phyloP scores from a whole-genome alignment of 2,113 vertebrate genomes.

The Sinocyclocheilus anshuiensis region DNA sequence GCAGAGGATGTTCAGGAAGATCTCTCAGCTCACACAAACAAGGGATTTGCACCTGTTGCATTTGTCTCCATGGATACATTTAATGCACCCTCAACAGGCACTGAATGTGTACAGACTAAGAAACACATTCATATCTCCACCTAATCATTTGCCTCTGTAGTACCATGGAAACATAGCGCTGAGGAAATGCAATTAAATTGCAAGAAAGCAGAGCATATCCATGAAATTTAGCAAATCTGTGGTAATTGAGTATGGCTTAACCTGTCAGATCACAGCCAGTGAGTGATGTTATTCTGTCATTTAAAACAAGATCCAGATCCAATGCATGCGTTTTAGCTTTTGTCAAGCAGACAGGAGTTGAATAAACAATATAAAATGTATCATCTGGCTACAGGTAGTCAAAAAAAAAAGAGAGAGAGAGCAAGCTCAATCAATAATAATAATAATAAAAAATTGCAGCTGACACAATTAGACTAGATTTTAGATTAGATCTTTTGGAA shows the following conservation, averaged over 20 bases:
- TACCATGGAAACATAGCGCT: constrained; percentile 28
- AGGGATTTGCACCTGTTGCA: constrained; percentile 51
- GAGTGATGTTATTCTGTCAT: neutral
- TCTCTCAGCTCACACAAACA: constrained; percentile 29
- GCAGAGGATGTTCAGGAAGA: constrained; percentile 37
- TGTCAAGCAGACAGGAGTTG: neutral
- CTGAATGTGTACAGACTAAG: neutral
- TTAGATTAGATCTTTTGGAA: no score
- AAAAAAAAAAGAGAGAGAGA: neutral
- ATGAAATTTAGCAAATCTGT: neutral
- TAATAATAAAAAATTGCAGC: no score
- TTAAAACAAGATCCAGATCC: neutral
- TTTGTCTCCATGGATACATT: constrained; percentile 48
- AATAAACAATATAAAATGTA: constrained; percentile 8
- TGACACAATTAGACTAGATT: no score
- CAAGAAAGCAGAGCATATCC: constrained; percentile 1
- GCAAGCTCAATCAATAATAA: no score
- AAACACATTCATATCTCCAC: constrained; percentile 6
- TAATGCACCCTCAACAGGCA: constrained; percentile 32
- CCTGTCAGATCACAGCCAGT: neutral
- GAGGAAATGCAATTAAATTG: constrained; percentile 17
- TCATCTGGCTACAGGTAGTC: neutral
- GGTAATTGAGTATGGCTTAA: neutral
- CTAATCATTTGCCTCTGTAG: constrained; percentile 26
- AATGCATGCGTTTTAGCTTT: neutral